Evolutionary conservation across 2,113 vertebrate genomes (phyloP).

Genomic region (Periophthalmus modestus): DNA sequence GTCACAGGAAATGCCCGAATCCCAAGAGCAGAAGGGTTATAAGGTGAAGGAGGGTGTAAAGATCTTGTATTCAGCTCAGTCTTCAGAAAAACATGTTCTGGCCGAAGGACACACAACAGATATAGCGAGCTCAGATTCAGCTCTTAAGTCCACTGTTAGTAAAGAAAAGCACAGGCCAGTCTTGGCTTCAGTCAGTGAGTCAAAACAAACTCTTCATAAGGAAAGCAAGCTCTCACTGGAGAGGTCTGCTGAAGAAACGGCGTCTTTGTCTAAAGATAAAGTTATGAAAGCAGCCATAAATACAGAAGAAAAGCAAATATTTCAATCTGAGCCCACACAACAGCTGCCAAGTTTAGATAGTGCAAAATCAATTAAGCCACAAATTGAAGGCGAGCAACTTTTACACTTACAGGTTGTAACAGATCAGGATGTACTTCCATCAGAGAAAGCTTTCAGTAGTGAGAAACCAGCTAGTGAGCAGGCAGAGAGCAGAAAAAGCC

Average conservation of each 20-base stretch:
- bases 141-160: constrained; percentile 44
- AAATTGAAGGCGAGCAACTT: constrained; percentile 70
- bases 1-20: constrained; percentile 60
- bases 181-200: constrained; percentile 66
- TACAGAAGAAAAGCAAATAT: constrained; percentile 73
- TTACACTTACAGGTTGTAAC: constrained; percentile 77
- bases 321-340: constrained; percentile 69
- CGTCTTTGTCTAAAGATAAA: constrained; percentile 61
- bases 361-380: constrained; percentile 51
- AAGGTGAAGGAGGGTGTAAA: constrained; percentile 76
- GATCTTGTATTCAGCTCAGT: constrained; percentile 76
- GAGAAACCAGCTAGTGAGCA: constrained; percentile 68
- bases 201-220: constrained; percentile 69
- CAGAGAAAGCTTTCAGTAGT: constrained; percentile 71
- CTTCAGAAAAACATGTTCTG: constrained; percentile 67
- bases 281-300: constrained; percentile 64
- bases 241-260: constrained; percentile 61
- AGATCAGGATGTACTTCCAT: constrained; percentile 74
- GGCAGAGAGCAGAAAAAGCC: constrained; percentile 69
- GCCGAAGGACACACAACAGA: constrained; percentile 69
- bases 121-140: constrained; percentile 57
- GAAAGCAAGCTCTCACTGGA: constrained; percentile 57
- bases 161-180: constrained; percentile 59
- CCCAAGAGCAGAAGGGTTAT: constrained; percentile 70
- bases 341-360: constrained; percentile 67